These are phyloP conservation scores for Isurus oxyrinchus DNA, from an alignment of 2,113 vertebrate species.

Conservation along the genomic window DNA sequence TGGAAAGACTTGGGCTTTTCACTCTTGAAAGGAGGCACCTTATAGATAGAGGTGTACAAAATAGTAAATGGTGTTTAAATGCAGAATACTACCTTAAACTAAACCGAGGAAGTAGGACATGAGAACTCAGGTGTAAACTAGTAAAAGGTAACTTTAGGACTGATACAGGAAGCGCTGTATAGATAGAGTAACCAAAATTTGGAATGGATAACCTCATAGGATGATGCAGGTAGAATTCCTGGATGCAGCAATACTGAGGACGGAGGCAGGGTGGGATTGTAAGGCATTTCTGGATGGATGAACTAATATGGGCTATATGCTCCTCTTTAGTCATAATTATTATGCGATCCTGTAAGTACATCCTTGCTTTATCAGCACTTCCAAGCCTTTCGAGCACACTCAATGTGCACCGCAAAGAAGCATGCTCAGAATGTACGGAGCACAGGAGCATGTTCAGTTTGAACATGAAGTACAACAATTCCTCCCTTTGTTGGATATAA, in stretches of 20 bases:
- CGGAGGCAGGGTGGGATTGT: background rate
- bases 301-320: background rate
- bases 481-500: background rate
- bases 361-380: background rate
- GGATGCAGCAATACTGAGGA: background rate
- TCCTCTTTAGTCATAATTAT: background rate
- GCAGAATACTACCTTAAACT: background rate
- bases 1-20: background rate
- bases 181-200: background rate
- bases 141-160: background rate
- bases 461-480: background rate
- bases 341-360: background rate
- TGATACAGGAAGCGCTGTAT: background rate
- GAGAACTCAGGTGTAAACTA: background rate
- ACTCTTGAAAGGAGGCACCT: background rate
- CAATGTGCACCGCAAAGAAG: background rate
- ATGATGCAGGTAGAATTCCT: background rate
- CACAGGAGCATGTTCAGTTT: no score
- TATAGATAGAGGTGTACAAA: background rate
- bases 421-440: background rate
- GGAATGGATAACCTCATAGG: background rate
- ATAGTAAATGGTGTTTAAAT: background rate
- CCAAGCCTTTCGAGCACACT: background rate
- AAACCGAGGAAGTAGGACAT: background rate
- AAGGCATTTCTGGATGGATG: background rate